phyloP scores from a whole-genome alignment of 2,113 vertebrate species.

The Theropithecus gelada region DNA sequence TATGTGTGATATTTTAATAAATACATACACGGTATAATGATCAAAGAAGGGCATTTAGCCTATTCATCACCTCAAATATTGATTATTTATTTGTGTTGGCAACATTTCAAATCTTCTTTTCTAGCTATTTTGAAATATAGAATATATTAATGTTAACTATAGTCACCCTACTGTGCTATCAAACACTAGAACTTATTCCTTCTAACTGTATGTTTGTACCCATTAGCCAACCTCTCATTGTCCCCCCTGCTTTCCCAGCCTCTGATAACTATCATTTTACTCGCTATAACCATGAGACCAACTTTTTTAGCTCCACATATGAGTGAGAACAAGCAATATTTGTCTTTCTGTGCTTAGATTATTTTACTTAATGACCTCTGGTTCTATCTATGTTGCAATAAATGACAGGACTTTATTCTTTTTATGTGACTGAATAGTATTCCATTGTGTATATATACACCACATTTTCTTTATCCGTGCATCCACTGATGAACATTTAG shows the following conservation, averaged over 20 bases:
- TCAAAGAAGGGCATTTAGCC: not conserved
- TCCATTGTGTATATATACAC: not conserved
- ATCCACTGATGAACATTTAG: not conserved
- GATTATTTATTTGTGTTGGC: not conserved
- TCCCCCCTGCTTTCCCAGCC: not conserved
- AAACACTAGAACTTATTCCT: not conserved
- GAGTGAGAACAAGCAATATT: not conserved
- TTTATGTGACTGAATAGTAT: not conserved
- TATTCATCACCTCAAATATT: not conserved
- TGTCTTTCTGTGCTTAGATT: not conserved
- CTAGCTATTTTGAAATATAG: not conserved
- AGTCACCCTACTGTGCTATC: not conserved
- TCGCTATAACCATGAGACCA: not conserved
- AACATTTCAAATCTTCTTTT: not conserved
- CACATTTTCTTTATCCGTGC: not conserved
- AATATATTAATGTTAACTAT: not conserved
- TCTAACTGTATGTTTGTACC: not conserved
- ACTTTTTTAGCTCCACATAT: not conserved
- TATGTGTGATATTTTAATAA: not conserved
- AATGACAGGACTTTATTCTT: not conserved
- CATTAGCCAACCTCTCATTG: not conserved
- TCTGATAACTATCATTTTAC: not conserved
- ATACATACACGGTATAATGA: not conserved
- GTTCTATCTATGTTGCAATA: not conserved
- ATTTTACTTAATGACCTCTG: not conserved